These are phyloP conservation scores for Agrotis clavis DNA, from an alignment of 2,888 invertebrate species.

Conservation along the genomic window DNA sequence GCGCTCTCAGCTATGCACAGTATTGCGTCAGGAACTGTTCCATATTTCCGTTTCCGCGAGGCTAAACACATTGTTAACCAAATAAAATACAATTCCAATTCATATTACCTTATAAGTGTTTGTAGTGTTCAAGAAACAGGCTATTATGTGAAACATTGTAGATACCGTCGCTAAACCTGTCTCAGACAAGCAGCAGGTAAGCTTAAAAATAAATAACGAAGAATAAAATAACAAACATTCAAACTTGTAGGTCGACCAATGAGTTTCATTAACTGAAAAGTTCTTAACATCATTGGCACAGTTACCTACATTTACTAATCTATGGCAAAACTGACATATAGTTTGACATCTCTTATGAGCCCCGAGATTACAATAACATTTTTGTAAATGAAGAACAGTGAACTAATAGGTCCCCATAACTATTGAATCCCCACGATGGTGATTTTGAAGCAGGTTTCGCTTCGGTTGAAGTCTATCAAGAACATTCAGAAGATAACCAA, in stretches of 20 bases:
- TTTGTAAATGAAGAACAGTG: slow-evolving; percentile 13
- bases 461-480: slow-evolving; percentile 94
- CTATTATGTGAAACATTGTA: background rate
- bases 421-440: slow-evolving; percentile 88
- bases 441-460: slow-evolving; percentile 93
- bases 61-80: slow-evolving; percentile 25
- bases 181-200: background rate
- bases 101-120: slow-evolving; percentile 3
- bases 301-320: background rate
- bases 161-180: slow-evolving; percentile 12
- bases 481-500: slow-evolving; percentile 97
- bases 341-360: slow-evolving; percentile 15
- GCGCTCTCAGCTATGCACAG: slow-evolving; percentile 14
- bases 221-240: background rate
- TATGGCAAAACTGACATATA: slow-evolving; percentile 22
- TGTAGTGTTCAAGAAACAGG: background rate
- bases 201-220: background rate
- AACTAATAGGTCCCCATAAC: background rate
- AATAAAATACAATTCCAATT: slow-evolving; percentile 22
- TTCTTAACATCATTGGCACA: background rate
- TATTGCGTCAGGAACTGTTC: slow-evolving; percentile 36
- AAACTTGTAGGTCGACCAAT: slow-evolving; percentile 2
- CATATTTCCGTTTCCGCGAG: slow-evolving; percentile 53
- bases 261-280: slow-evolving; percentile 16
- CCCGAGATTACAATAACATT: background rate